phyloP scores from a whole-genome alignment of 2,113 vertebrate genomes.

The Brachypteracias leptosomus region DNA sequence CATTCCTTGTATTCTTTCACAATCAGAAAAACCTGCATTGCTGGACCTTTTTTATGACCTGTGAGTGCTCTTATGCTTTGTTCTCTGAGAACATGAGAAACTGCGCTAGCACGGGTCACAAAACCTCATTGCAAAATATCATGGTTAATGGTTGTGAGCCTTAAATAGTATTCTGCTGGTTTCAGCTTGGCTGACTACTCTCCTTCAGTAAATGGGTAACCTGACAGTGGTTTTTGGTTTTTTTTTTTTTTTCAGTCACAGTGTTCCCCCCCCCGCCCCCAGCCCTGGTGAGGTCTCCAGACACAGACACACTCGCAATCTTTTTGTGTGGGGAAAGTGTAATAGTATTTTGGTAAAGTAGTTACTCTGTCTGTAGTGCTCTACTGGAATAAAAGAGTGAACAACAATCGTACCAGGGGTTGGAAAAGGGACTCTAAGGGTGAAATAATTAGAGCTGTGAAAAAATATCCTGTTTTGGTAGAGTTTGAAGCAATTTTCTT shows the following conservation, averaged over 20 bases:
- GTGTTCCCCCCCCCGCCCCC: accelerated
- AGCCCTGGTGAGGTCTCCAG: not conserved
- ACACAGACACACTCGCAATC: not conserved
- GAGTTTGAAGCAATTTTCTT: not conserved
- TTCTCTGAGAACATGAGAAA: not conserved
- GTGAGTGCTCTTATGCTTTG: not conserved
- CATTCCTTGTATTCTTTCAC: not conserved
- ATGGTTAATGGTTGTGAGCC: not conserved
- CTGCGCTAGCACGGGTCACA: not conserved
- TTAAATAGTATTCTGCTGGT: not conserved
- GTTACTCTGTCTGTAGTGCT: not conserved
- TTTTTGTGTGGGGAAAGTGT: not conserved
- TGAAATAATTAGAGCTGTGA: not conserved
- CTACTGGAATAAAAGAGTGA: not conserved
- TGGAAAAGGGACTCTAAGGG: not conserved
- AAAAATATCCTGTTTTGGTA: not conserved
- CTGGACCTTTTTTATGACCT: not conserved
- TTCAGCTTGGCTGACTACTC: not conserved
- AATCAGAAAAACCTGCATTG: not conserved
- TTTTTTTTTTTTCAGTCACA: not conserved
- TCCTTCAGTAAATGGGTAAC: not conserved
- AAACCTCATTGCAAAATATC: not conserved
- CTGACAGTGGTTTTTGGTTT: not conserved
- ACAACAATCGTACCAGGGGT: not conserved
- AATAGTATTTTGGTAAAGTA: not conserved